Base-by-base conservation (phyloP, 2,888 invertebrate genomes). In the Torymus tubicola region DNA sequence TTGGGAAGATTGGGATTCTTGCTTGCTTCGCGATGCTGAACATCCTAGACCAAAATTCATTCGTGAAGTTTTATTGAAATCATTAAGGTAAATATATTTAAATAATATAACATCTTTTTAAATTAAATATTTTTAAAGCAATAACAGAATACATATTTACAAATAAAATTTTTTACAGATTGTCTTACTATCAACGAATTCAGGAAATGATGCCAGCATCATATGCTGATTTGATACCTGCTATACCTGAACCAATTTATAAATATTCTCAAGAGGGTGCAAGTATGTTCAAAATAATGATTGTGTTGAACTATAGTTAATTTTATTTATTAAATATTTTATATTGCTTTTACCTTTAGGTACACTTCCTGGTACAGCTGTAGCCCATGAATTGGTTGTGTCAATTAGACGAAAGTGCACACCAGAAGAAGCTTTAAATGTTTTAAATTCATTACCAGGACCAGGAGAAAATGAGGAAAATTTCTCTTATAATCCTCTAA, bases 41-140 rank as follows among this genome's bases (percentile, higher is more conserved):
- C 96, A 97, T 91, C 99, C 99, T 0, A 96, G 98, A 86, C 97
- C 98, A 0, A 96, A 98, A 88, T 99, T 99, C 90, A 96, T 99
- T 76, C 93, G 95, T 84, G 99, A 99, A 91, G 97, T 97, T 18
- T 93, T 99, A 78, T 93, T 95, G 57, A 98, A 97, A 90, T 96
- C 96, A 88, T 93, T 99, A 87, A 95, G 98, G 98, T 97, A 91
- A 81, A 31, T 31, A 31, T 31, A 31, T 31, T 31, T 31, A 31
- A 68, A 63, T 77, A 65, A 76, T 16, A 55, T 68, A 12, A 21
- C 14, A 21, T 52, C 12, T 55, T 21, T 53, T 68, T 69, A n/a
- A 11, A 42, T 42, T 13, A 57, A 57, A 58, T 31, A 31, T 31
- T 31, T 31, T 31, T 31, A 31, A 31, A 31, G 5, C 31, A 3